A percentile compares a stretch with the other conserved stretches of the same genome.
Evolutionary conservation across 2,113 vertebrate species (phyloP).

Genomic region (Cebidichthys violaceus): DNA sequence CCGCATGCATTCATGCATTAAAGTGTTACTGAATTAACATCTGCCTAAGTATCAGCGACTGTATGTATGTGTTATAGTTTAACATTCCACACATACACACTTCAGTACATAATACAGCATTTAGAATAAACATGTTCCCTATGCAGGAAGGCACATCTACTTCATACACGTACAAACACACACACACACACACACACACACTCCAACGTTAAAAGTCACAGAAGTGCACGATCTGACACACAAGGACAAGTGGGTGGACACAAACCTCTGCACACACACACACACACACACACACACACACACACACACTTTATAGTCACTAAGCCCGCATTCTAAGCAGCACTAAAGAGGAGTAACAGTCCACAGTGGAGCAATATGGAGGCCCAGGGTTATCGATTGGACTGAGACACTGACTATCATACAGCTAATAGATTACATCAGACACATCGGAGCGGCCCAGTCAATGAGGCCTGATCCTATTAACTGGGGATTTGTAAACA

Average conservation of each 20-base stretch:
- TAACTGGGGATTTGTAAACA: constrained; percentile 86
- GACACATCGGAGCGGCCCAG: constrained; percentile 79
- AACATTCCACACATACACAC: constrained; percentile 1
- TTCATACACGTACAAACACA: neutral
- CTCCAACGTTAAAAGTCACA: neutral
- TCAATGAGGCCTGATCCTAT: constrained; percentile 85
- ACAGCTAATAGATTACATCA: constrained; percentile 85
- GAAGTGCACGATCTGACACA: constrained; percentile 21
- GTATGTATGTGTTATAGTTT: constrained; percentile 28
- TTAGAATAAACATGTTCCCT: neutral
- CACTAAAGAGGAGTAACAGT: constrained; percentile 79
- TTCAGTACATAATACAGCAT: neutral
- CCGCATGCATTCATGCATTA: constrained; percentile 42
- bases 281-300: constrained; percentile 50
- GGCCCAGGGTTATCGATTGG: constrained; percentile 80
- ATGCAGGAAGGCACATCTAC: neutral
- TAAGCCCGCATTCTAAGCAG: constrained; percentile 75
- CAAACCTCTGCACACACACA: constrained; percentile 37
- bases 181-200: constrained; percentile 14
- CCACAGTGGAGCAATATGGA: constrained; percentile 80
- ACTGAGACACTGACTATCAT: constrained; percentile 82
- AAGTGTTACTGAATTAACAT: constrained; percentile 41
- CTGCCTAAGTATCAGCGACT: constrained; percentile 37
- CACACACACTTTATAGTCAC: constrained; percentile 61
- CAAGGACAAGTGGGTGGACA: constrained; percentile 29